Evolutionary conservation across 2,888 invertebrate genomes (phyloP).

Genomic region (Eumerus sabulonum): DNA sequence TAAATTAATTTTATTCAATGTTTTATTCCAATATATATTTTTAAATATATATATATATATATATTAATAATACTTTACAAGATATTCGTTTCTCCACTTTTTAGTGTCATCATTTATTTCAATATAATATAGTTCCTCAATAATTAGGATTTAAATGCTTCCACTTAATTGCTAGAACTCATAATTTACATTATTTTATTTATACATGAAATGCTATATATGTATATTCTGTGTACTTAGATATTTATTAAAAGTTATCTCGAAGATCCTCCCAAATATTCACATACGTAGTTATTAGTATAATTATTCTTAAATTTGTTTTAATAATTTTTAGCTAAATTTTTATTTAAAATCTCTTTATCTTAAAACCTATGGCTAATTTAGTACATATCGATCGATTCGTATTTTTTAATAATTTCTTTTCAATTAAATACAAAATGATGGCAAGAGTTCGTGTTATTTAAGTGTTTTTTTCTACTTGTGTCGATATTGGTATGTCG

Average conservation of each 20-base stretch:
- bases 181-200: conserved; percentile 60
- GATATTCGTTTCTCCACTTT: conserved; percentile 56
- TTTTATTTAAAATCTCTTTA: conserved; percentile 35
- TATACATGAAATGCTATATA: conserved; percentile 64
- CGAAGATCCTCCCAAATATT: conserved; percentile 57
- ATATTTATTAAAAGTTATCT: conserved; percentile 25
- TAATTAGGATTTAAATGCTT: conserved; percentile 62
- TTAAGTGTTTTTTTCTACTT: conserved; percentile 33
- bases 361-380: conserved; percentile 52
- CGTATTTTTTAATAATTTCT: conserved; percentile 14
- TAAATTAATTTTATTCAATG: conserved; percentile 50
- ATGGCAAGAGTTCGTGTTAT: conserved; percentile 58
- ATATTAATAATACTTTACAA: conserved; percentile 68
- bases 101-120: conserved; percentile 62
- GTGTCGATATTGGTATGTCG: neutral
- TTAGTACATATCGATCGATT: conserved; percentile 6
- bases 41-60: conserved; percentile 46
- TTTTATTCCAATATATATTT: conserved; percentile 64
- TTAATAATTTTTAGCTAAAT: conserved; percentile 48
- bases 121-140: conserved; percentile 64
- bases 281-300: conserved; percentile 1
- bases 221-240: conserved; percentile 51
- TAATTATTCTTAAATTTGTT: conserved; percentile 46
- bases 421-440: conserved; percentile 43
- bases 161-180: conserved; percentile 42